These are phyloP conservation scores for Isotomurus palustris DNA, from an alignment of 2,888 invertebrate genomes.

Conservation along the genomic window DNA sequence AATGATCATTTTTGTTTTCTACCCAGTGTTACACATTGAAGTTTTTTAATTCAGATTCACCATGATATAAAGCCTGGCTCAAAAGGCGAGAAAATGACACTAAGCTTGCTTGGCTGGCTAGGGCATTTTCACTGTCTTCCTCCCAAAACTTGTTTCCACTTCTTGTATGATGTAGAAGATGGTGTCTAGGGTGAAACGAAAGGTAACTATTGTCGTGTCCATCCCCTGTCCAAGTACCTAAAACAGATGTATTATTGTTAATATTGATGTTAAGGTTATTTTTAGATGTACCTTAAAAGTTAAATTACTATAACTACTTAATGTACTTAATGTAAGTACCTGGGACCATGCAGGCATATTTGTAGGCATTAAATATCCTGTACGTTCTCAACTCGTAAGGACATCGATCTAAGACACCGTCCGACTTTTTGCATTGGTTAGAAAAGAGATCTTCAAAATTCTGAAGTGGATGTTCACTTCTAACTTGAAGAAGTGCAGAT, in stretches of 20 bases:
- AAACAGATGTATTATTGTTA: conserved; percentile 45
- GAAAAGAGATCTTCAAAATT: conserved; percentile 54
- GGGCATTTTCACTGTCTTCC: conserved; percentile 60
- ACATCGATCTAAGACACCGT: conserved; percentile 31
- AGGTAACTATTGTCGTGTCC: conserved; percentile 69
- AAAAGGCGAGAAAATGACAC: conserved; percentile 75
- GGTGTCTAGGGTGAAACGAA: conserved; percentile 66
- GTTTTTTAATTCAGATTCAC: conserved; percentile 46
- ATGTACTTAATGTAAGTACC: conserved; percentile 53
- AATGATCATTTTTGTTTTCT: not conserved
- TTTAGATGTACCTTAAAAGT: not conserved
- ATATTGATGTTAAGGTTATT: not conserved
- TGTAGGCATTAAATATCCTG: conserved; percentile 57
- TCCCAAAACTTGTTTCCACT: conserved; percentile 50
- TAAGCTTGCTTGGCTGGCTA: conserved; percentile 70
- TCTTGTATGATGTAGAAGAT: conserved; percentile 51
- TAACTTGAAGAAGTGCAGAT: conserved; percentile 63
- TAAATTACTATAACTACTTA: not conserved
- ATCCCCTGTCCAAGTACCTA: conserved; percentile 82
- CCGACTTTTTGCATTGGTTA: conserved; percentile 40
- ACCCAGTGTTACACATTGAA: not conserved
- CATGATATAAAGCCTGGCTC: conserved; percentile 74
- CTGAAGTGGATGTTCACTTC: conserved; percentile 64
- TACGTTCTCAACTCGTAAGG: conserved; percentile 59
- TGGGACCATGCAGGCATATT: conserved; percentile 70